phyloP scores from a whole-genome alignment of 1,140 invertebrate genomes.

The Magallana gigas region DNA sequence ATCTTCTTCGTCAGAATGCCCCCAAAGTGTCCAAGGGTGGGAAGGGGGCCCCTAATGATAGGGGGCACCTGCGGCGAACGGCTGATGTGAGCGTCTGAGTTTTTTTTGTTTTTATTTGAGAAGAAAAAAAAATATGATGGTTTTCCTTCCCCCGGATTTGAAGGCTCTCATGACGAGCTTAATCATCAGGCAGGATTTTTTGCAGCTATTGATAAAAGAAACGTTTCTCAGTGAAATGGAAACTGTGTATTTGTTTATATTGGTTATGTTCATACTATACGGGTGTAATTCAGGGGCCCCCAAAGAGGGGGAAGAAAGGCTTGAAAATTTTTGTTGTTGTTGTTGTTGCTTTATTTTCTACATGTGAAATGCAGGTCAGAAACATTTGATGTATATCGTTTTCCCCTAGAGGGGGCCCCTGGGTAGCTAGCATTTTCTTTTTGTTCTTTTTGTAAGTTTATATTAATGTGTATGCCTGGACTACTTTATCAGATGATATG shows the following conservation, averaged over 20 bases:
- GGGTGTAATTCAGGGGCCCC: constrained; percentile 18
- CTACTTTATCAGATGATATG: not conserved
- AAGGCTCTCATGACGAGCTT: not conserved
- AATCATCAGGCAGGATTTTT: constrained; percentile 24
- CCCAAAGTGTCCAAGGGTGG: not conserved
- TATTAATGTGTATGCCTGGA: constrained; percentile 15
- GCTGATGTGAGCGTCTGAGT: not conserved
- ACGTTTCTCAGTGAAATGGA: not conserved
- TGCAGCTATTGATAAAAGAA: constrained; percentile 5
- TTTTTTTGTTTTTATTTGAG: not conserved
- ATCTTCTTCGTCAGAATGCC: not conserved
- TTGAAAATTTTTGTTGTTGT: constrained; percentile 4
- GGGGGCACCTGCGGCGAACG: not conserved
- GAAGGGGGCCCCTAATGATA: not conserved
- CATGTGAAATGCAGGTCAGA: constrained; percentile 27
- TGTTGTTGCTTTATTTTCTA: constrained; percentile 24
- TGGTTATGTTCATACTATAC: constrained; percentile 31
- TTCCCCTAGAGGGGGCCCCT: constrained; percentile 6
- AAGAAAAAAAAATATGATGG: not conserved
- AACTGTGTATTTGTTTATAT: constrained; percentile 11
- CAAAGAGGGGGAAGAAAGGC: not conserved
- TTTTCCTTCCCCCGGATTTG: too few species aligned
- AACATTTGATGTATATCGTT: not conserved
- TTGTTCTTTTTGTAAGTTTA: constrained; percentile 38
- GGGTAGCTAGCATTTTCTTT: constrained; percentile 35